Evolutionary conservation across 2,888 invertebrate species (phyloP), one percentile per base, ranked within the genome.

Genomic region (Scelioninae gen. 1): DNA sequence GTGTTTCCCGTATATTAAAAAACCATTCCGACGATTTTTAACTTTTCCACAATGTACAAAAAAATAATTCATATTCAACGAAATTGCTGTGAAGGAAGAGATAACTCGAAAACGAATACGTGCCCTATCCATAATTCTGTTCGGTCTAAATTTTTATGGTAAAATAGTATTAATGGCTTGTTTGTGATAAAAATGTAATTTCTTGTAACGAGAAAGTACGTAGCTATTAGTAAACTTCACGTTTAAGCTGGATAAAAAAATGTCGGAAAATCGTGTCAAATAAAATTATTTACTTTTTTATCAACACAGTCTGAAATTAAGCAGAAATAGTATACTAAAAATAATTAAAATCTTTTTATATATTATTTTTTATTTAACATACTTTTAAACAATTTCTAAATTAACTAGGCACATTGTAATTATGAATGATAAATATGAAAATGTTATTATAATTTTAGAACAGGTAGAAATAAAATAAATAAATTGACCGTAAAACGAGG

Each of bases 41-140:
- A 72, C 53, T 55, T 53, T 63, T 9, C 55, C 34, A 45, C 6
- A 29, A 43, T 16, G 63, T 78, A 63, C 49, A 69, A 23, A 10
- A 45, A 63, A 53, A 68, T 34, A 58, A 71, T 69, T 79, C 49
- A n/a, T 29, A 47, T 69, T 66, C 56, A 51, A 51, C 69, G 81
- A 81, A 75, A 81, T 81, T 81, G 75, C 65, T 58, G 63, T 32
- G 75, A 58, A 79, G 75, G 60, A 74, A 68, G 47, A 74, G 81
- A 81, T 81, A 81, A 69, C 69, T 81, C 31, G 63, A 71, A 75
- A 81, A 69, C 75, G 81, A 75, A 75, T 81, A 75, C 75, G 81
- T 81, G 75, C 75, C 65, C 75, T 81, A 81, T 81, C 81, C 68
- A 53, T 31, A 23, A 72, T 75, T 75, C 80, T 40, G 62, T 80